Evolutionary conservation across 2,113 vertebrate species (phyloP), one percentile per base, ranked within the genome.

Genomic region (Cranoglanis bouderius): DNA sequence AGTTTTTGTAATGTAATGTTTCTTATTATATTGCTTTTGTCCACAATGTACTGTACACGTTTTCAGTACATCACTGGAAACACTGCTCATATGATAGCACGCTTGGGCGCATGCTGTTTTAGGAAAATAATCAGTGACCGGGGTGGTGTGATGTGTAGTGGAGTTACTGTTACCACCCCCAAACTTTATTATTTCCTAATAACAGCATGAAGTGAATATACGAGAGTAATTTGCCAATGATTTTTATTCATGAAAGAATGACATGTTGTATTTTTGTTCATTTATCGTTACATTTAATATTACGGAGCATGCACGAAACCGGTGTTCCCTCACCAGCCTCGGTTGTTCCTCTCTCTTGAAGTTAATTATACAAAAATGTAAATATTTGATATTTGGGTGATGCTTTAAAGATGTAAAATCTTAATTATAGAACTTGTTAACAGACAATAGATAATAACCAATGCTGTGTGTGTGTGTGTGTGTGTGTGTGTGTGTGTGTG

Each of bases 401-500:
- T 3, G 18, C 18, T 38, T 72, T 72, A 72, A 72, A 70, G 65
- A 49, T 49, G 46, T 49, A 10, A 49, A 49, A 49, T 53, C 16
- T 40, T 74, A 0, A 74, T 40, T 21, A 1, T 40, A n/a, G 70
- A 40, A 10, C 35, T 40, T 40, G 19, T 10, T 24, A 21, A 40
- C 0, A 74, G 72, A 63, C 2, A 49, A 19, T 46, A 46, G 19
- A 19, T 49, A n/a, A 49, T 55, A 55, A 82, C 29, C 77, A 80
- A 46, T 46, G 74, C 55, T 46, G 16, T 72, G 67, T 74, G 7
- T 86, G 35, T 88, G 29, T 43, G 13, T 70, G 32, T 72, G 12
- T 46, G 5, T 70, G 65, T 72, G 12, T 46, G 16, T 70, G 67
- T 74, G 6, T 86, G 35, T 88, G 51, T 90, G 53, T 88, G 61